phyloP scores from a whole-genome alignment of 2,888 invertebrate species.

The Leucozona laternaria region DNA sequence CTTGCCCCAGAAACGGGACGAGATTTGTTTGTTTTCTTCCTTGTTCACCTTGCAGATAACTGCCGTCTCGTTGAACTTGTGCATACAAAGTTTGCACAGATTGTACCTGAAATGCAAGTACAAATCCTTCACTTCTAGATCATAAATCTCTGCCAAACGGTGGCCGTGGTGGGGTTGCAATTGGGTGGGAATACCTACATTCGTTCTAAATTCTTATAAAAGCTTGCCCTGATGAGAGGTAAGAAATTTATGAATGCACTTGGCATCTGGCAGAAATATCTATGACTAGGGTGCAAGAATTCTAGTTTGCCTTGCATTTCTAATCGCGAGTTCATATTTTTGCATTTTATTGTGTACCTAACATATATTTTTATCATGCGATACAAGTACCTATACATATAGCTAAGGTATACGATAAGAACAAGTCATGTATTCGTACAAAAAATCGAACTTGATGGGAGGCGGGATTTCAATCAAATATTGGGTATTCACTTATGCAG shows the following conservation, averaged over 20 bases:
- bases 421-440: too few relatives aligned
- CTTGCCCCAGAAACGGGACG: constrained; percentile 35
- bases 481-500: too few relatives aligned
- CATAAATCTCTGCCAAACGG: constrained; percentile 48
- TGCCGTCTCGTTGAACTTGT: constrained; percentile 59
- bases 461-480: too few relatives aligned
- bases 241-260: constrained; percentile 56
- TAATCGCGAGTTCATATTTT: constrained; percentile 32
- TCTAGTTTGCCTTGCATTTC: constrained; percentile 47
- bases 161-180: background rate
- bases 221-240: constrained; percentile 47
- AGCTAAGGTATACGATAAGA: too few relatives aligned
- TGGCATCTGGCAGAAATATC: constrained; percentile 35
- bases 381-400: too few relatives aligned
- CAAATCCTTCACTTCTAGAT: constrained; percentile 45
- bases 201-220: constrained; percentile 39
- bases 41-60: constrained; percentile 47
- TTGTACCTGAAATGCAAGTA: constrained; percentile 37
- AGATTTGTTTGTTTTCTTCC: constrained; percentile 52
- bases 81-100: constrained; percentile 50
- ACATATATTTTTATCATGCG: background rate
- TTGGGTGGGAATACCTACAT: background rate
- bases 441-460: too few relatives aligned
- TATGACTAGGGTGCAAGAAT: constrained; percentile 9
- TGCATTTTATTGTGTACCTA: background rate